A percentile compares a stretch with the other conserved stretches of the same genome.
Conservation (phyloP, 2,888 invertebrate species). For the Ypsolopha scabrella region DNA sequence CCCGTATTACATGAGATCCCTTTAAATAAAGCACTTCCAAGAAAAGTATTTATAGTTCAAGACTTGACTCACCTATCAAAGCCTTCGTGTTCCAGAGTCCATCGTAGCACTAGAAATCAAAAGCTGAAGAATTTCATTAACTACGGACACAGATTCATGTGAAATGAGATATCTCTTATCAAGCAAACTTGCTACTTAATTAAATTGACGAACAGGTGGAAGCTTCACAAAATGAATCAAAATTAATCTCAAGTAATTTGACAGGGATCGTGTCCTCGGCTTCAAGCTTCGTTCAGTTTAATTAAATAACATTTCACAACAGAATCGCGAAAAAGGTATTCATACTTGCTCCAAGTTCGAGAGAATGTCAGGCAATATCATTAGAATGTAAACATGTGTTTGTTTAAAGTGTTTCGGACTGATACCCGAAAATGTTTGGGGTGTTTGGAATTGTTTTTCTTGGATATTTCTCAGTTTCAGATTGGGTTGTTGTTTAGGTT, state of each 20-base stretch:
- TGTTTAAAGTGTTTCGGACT: too few species aligned
- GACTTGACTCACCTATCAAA: too few species aligned
- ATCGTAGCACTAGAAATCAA: not conserved
- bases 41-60: too few species aligned
- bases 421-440: too few species aligned
- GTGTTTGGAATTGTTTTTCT: too few species aligned
- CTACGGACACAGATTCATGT: constrained; percentile 28
- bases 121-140: constrained; percentile 45
- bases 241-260: constrained; percentile 60
- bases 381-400: too few species aligned
- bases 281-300: constrained; percentile 40
- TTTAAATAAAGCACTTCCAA: too few species aligned
- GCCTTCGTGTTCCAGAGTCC: too few species aligned
- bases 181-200: constrained; percentile 44
- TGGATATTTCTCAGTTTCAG: too few species aligned
- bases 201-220: constrained; percentile 60
- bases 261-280: constrained; percentile 35
- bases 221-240: constrained; percentile 56
- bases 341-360: not conserved
- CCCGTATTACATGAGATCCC: too few species aligned
- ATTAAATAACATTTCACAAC: constrained; percentile 41
- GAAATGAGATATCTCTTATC: constrained; percentile 55
- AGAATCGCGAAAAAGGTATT: constrained; percentile 15
- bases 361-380: too few species aligned
- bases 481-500: too few species aligned